A percentile compares a stretch with the other conserved stretches of the same genome.
Evolutionary conservation across 1,140 invertebrate species (phyloP).

Genomic region (Holcopasites calliopsidis): DNA sequence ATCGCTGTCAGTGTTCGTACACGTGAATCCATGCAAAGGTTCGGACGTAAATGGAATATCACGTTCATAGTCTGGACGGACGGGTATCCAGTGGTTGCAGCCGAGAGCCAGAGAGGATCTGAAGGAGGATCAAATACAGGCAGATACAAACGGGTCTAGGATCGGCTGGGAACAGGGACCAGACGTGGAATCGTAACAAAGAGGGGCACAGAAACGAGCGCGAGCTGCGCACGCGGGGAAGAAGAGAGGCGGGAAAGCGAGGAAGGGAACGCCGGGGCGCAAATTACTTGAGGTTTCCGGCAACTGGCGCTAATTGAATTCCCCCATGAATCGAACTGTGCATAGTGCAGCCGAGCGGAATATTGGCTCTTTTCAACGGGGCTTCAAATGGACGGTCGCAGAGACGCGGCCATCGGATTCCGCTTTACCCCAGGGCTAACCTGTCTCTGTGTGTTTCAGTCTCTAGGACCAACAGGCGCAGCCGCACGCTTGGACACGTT

Average conservation of each 20-base stretch:
- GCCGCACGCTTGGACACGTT: not conserved
- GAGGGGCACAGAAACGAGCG: too few relatives aligned
- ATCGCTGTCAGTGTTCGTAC: not conserved
- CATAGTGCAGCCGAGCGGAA: constrained; percentile 67
- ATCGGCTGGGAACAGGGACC: constrained; percentile 8
- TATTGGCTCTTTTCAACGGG: constrained; percentile 74
- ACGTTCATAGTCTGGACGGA: not conserved
- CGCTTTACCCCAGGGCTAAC: constrained; percentile 19
- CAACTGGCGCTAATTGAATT: constrained; percentile 78
- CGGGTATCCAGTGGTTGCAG: not conserved
- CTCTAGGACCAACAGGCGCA: not conserved
- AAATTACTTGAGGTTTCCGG: constrained; percentile 78
- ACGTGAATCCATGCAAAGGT: not conserved
- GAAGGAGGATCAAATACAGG: constrained; percentile 7
- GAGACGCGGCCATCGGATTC: constrained; percentile 22
- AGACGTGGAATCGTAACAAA: not conserved
- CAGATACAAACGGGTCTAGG: not conserved
- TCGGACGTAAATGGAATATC: not conserved
- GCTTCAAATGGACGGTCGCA: constrained; percentile 60
- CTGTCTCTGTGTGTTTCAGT: constrained; percentile 6
- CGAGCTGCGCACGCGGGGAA: not conserved
- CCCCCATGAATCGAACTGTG: constrained; percentile 75
- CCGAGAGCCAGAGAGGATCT: not conserved
- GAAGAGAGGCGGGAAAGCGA: not conserved
- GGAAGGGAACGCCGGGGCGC: constrained; percentile 59